Evolutionary conservation across 2,888 invertebrate species (phyloP).

Genomic region (Dexiosoma caninum): DNA sequence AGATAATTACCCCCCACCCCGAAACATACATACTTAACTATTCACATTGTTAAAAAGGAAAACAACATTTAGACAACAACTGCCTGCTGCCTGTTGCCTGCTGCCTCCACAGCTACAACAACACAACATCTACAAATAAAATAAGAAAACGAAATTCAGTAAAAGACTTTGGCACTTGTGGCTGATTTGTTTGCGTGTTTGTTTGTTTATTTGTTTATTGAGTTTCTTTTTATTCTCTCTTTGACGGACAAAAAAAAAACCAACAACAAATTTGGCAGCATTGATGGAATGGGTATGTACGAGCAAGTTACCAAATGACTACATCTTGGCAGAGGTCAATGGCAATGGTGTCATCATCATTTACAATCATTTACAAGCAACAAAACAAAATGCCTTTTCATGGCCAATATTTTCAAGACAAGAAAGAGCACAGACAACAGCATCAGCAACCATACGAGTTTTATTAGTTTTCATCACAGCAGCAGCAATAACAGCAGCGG

Average conservation of each 20-base stretch:
- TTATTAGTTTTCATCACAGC: background rate
- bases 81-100: slow-evolving; percentile 1
- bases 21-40: too few relatives aligned
- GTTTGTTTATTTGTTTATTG: background rate
- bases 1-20: slow-evolving; percentile 22
- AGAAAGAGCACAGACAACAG: too few relatives aligned
- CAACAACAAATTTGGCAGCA: slow-evolving; percentile 38
- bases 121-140: background rate
- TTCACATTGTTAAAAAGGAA: slow-evolving; percentile 43
- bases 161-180: slow-evolving; percentile 47
- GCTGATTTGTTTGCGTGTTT: slow-evolving; percentile 15
- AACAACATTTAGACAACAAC: slow-evolving; percentile 8
- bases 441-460: background rate
- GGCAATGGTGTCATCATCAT: slow-evolving; percentile 64
- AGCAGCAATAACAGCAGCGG: background rate
- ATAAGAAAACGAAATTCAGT: background rate
- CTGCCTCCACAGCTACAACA: background rate
- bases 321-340: slow-evolving; percentile 62
- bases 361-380: slow-evolving; percentile 46
- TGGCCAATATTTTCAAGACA: background rate
- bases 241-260: too few relatives aligned
- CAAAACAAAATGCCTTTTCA: slow-evolving; percentile 25
- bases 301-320: slow-evolving; percentile 48
- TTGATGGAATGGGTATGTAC: slow-evolving; percentile 45
- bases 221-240: too few relatives aligned